Conservation (phyloP, 2,797 vertebrate genomes). For the Catostomus latipinnis region DNA sequence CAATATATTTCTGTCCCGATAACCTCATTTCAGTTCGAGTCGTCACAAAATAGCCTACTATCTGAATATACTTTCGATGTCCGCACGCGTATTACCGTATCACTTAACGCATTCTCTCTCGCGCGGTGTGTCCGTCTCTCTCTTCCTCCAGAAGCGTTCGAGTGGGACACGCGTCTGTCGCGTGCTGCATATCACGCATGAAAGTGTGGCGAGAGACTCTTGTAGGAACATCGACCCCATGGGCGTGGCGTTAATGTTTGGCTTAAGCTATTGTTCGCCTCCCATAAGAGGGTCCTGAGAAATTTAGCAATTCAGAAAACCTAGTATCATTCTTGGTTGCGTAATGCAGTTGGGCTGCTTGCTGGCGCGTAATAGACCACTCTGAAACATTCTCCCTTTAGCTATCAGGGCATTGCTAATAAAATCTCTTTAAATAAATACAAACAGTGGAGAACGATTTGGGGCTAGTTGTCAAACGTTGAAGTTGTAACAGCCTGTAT, state of each 20-base stretch:
- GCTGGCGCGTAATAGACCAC: neutral
- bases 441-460: neutral
- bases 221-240: constrained; percentile 70
- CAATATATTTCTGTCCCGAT: neutral
- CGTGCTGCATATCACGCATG: constrained; percentile 70
- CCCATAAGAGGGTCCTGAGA: constrained; percentile 47
- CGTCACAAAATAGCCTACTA: neutral
- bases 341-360: neutral
- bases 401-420: neutral
- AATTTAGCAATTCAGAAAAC: neutral
- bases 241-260: constrained; percentile 74
- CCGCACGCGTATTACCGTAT: neutral
- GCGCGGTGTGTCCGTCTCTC: neutral
- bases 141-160: neutral
- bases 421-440: neutral
- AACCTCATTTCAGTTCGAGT: neutral
- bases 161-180: constrained; percentile 76
- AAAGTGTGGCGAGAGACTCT: constrained; percentile 69
- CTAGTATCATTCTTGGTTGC: neutral
- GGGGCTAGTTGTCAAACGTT: neutral
- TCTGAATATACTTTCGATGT: neutral
- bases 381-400: neutral
- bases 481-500: neutral
- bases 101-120: neutral
- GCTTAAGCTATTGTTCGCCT: constrained; percentile 59